Conservation (phyloP, 1,140 invertebrate genomes). For the Drosophila parvula region DNA sequence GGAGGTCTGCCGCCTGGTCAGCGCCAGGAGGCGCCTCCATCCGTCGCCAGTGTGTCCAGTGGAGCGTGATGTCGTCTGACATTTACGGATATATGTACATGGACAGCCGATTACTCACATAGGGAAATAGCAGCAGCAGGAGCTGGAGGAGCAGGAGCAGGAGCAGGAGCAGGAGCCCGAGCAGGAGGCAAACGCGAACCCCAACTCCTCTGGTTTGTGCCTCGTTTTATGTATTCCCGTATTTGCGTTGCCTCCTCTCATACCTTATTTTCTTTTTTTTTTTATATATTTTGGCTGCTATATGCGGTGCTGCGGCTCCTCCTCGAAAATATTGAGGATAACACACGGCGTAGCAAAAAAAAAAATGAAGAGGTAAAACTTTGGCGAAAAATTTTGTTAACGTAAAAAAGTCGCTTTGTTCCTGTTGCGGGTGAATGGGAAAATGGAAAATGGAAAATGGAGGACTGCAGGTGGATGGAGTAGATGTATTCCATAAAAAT, state of each 20-base stretch:
- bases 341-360: background rate
- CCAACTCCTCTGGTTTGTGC: constrained; percentile 27
- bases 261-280: constrained; percentile 6
- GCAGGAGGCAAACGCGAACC: constrained; percentile 50
- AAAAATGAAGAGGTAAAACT: constrained; percentile 25
- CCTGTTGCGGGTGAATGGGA: constrained; percentile 15
- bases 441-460: background rate
- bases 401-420: constrained; percentile 78
- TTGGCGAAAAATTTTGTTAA: constrained; percentile 70
- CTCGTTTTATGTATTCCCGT: constrained; percentile 51
- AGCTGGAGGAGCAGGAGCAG: background rate
- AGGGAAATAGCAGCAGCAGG: constrained; percentile 12
- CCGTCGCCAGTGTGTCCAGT: constrained; percentile 63
- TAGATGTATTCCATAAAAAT: constrained; percentile 47
- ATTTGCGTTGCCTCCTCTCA: constrained; percentile 64
- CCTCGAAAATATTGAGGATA: constrained; percentile 46
- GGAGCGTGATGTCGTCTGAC: constrained; percentile 83
- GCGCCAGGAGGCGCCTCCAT: constrained; percentile 56
- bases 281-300: constrained; percentile 31
- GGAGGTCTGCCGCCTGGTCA: constrained; percentile 36
- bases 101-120: constrained; percentile 53
- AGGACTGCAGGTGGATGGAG: background rate
- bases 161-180: background rate
- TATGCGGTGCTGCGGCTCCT: constrained; percentile 45
- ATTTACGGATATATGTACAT: constrained; percentile 73